A percentile compares a stretch with the other conserved stretches of the same genome.
These are phyloP conservation scores for Sebastes hubbsi DNA, from an alignment of 2,797 vertebrate species.

Conservation along the genomic window DNA sequence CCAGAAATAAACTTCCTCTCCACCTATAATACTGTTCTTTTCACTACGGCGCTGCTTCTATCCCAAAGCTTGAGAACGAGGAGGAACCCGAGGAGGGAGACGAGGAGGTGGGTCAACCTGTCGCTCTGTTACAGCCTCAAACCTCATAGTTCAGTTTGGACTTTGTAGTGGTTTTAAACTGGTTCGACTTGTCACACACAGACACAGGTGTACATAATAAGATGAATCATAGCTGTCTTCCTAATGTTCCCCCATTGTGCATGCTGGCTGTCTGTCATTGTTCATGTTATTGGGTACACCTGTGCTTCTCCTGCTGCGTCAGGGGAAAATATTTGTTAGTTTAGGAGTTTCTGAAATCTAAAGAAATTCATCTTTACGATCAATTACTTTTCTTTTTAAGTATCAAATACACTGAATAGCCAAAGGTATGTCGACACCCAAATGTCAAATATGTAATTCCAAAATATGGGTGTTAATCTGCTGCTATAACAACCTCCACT, in stretches of 20 bases:
- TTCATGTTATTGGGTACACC: neutral
- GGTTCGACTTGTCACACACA: neutral
- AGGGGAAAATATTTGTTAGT: neutral
- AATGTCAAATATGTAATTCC: neutral
- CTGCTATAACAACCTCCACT: too few species aligned
- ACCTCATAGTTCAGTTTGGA: neutral
- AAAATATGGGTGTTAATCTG: too few species aligned
- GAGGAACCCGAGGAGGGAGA: conserved; percentile 80
- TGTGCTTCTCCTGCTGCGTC: neutral
- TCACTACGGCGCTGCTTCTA: conserved; percentile 19
- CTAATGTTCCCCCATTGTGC: fast-evolving
- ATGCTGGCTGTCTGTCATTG: neutral
- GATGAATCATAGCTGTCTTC: neutral
- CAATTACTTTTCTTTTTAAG: neutral
- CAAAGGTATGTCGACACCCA: neutral
- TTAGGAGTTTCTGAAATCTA: neutral
- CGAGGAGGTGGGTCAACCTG: conserved; percentile 79
- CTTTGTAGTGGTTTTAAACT: neutral
- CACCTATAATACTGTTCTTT: neutral
- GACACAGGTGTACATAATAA: neutral
- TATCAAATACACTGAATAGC: neutral
- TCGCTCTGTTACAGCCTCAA: neutral
- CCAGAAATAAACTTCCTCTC: neutral
- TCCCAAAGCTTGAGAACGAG: conserved; percentile 79
- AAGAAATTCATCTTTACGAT: neutral